Evolutionary conservation across 2,113 vertebrate genomes (phyloP), one percentile per base, ranked within the genome.

Genomic region (Loxodonta africana): DNA sequence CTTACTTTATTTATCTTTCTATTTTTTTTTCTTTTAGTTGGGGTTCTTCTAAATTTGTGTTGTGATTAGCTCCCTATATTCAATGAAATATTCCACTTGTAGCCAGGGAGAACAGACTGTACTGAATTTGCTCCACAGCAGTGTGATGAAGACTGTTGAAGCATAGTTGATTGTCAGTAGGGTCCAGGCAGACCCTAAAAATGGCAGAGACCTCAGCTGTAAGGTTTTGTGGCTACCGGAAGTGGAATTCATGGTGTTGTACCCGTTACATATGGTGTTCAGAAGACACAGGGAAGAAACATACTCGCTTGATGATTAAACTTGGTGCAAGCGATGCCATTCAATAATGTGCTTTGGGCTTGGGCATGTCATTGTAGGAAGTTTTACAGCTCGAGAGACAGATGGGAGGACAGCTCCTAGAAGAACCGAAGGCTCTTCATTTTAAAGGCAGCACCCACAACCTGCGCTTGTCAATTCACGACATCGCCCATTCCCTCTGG

Each of bases 381-480:
- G 99, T 99, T 78, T 98, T 99, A 94, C 99, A 99, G 98, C 99
- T 99, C 37, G 99, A 99, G 98, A 99, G 98, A 73, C 99, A 99
- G 98, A 99, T 99, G 99, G 99, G 99, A 0, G 99, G 99, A 82
- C 99, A 99, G 97, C 99, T 99, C 90, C 97, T 99, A 96, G 99
- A 99, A 92, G 99, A 99, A 97, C 99, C 99, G 92, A 99, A 99
- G 98, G 99, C 99, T 83, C 98, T 99, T 97, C 99, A 99, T 98
- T 99, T 99, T 97, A 99, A 99, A 98, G 99, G 99, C 98, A 99
- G 99, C 97, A 99, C 99, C 94, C 99, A 99, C 96, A 99, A 99
- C 97, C 99, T 99, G 95, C 99, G 99, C 96, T 98, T 99, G 63
- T 99, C 99, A 0, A 98, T 99, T 96, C 99, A 99, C 1, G 99